Base-by-base conservation (phyloP, 2,888 invertebrate genomes). In the Microctonus brassicae region DNA sequence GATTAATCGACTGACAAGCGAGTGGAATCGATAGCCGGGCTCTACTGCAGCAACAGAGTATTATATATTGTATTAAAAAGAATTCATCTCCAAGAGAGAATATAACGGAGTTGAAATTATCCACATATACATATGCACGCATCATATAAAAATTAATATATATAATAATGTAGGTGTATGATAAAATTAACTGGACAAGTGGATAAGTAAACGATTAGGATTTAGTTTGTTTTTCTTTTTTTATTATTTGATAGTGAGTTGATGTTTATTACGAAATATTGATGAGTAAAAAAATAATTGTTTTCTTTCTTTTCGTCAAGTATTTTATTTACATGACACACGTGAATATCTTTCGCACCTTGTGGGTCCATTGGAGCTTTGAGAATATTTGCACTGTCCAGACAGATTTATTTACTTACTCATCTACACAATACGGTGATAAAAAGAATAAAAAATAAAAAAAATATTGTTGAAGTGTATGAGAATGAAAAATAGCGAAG, bases 1-100 rank as follows among this genome's bases (percentile, higher is more conserved):
- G 78, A 81, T 81, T 79, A 79, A 81, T 80, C 78, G 77, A 80
- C 78, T 78, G 77, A 79, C 77, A 77, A 77, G 75, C 78, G 69
- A 75, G 76, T 75, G 74, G 76, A 75, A 79, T 76, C 76, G 75
- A 75, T 76, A 75, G 73, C 70, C 72, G 5, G 47, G 17, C 6
- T 47, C 47, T 47, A 17, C 47, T 47, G 17, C 17, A 5, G 17
- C 17, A 5, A 47, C 6, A 39, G n/a, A 47, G 47, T 47, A 47
- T 47, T 47, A 47, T 47, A 29, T 29, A 29, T 29, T 29, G 7
- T 29, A 29, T 29, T 29, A 29, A 47, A n/a, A 47, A 4, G 47
- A 17, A 47, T 17, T 47, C 17, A 3, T 17, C 5, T 9, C 1
- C 5, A 47, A 2, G 47, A 17, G 47, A 17, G 17, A 47, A 47